Percentiles rank a stretch among this genome's conserved stretches.
These are phyloP conservation scores for Brotula barbata DNA, from an alignment of 2,797 vertebrate species.

Conservation along the genomic window DNA sequence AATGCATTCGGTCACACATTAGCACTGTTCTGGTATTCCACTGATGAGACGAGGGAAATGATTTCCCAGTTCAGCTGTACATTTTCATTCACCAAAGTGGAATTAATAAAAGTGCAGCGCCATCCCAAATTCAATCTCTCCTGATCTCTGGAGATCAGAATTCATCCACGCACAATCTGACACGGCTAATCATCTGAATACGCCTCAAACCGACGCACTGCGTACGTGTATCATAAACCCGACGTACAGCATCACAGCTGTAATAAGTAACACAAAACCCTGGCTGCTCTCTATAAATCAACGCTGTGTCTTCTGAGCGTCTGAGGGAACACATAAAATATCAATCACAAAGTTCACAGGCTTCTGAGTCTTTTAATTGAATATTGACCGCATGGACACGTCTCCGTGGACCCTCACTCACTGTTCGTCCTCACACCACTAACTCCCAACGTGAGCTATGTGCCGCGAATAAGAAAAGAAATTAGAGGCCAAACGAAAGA, in stretches of 20 bases:
- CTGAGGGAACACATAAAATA: constrained; percentile 17
- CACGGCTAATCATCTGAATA: neutral
- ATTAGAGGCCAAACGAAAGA: neutral
- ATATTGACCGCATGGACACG: constrained; percentile 25
- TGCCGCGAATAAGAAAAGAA: neutral
- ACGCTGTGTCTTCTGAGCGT: neutral
- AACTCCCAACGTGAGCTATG: constrained; percentile 4
- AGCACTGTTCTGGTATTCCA: no score
- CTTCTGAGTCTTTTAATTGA: constrained; percentile 36
- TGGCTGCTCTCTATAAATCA: constrained; percentile 11
- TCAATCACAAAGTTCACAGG: constrained; percentile 21
- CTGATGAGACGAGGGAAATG: no score
- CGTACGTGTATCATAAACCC: neutral
- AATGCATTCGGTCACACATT: no score
- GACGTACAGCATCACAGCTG: constrained; percentile 9
- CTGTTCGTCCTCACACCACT: constrained; percentile 6
- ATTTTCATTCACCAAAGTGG: neutral
- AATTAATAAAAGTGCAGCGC: neutral
- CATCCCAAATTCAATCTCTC: neutral
- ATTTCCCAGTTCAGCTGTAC: neutral
- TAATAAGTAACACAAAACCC: constrained; percentile 13
- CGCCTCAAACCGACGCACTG: neutral
- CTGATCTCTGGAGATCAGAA: neutral
- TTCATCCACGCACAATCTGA: neutral
- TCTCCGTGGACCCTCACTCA: constrained; percentile 15